Evolutionary conservation across 2,888 invertebrate species (phyloP), one percentile per base, ranked within the genome.

Genomic region (Deladenus siricidicola): DNA sequence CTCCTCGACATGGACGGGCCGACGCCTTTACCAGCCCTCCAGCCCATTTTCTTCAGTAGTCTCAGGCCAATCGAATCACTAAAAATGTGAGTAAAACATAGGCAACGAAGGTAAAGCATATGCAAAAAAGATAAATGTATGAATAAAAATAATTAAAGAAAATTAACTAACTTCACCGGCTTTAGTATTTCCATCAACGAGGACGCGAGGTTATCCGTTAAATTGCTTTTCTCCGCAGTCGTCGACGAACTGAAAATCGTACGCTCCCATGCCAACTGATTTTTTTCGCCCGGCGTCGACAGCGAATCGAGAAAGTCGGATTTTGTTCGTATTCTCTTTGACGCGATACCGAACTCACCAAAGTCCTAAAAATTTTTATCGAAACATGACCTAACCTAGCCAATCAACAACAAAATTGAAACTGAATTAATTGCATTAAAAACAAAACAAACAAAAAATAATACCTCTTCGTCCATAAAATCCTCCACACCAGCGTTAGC

Each of bases 401-500:
- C 10, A 62, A 19, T 19, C 43, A 48, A 60, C 6, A 45, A 14
- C 17, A 21, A 49, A 3, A 14, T 2, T 4, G 3, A 29, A 47
- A 14, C 19, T 50, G 53, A 30, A 52, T 3, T 58, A 19, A 34
- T 19, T 2, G 54, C 19, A 34, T 39, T 51, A 26, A 60, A 23
- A 34, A 42, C 29, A 49, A 58, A 19, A 43, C 42, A 59, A 58
- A 21, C 43, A n/a, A n/a, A n/a, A n/a, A n/a, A n/a, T n/a, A 57
- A 56, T 71, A 85, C 85, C 80, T 98, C 98, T 14, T 90, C 89
- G 80, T 98, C 98, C 98, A 98, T 98, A 77, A 89, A 98, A 82
- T 96, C 93, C 80, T 90, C 88, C 0, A 92, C 89, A 6, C 61
- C 26, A 17, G 47, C 21, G 21, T 88, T 88, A n/a, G n/a, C n/a